A percentile compares a stretch with the other conserved stretches of the same genome.
These are phyloP conservation scores for Rhynchomys soricoides DNA, from an alignment of 2,113 vertebrate genomes.

Conservation along the genomic window DNA sequence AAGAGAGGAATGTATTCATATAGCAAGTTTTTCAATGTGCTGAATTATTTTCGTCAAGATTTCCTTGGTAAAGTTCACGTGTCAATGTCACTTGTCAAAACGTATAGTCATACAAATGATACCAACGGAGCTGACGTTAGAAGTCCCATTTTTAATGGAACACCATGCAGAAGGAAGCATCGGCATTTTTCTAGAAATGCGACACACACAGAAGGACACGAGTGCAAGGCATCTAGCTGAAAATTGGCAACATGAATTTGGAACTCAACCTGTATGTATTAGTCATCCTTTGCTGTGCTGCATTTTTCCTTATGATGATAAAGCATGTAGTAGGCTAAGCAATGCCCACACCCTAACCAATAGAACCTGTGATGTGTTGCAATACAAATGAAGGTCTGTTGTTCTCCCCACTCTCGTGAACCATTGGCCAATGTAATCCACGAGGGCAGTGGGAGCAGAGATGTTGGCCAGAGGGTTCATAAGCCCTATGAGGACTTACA, in stretches of 20 bases:
- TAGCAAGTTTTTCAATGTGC: neutral
- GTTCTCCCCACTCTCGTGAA: no score
- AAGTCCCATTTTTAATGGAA: neutral
- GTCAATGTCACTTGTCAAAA: neutral
- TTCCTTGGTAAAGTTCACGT: slow-evolving; percentile 6
- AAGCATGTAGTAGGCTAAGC: neutral
- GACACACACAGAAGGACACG: neutral
- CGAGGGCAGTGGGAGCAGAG: no score
- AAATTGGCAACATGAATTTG: neutral
- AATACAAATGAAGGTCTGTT: neutral
- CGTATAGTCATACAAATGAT: neutral
- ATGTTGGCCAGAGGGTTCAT: no score
- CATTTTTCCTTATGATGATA: neutral
- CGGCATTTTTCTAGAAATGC: neutral
- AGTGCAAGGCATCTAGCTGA: neutral
- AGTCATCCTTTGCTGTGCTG: neutral
- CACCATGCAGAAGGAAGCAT: neutral
- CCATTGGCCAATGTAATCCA: no score
- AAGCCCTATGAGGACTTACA: no score
- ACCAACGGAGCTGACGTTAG: neutral
- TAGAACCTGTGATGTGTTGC: neutral
- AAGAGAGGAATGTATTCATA: neutral
- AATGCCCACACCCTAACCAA: neutral
- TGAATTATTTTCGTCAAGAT: neutral
- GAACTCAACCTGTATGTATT: neutral